These are phyloP conservation scores for Lydus trimaculatus DNA, from an alignment of 2,888 invertebrate genomes.

Conservation along the genomic window DNA sequence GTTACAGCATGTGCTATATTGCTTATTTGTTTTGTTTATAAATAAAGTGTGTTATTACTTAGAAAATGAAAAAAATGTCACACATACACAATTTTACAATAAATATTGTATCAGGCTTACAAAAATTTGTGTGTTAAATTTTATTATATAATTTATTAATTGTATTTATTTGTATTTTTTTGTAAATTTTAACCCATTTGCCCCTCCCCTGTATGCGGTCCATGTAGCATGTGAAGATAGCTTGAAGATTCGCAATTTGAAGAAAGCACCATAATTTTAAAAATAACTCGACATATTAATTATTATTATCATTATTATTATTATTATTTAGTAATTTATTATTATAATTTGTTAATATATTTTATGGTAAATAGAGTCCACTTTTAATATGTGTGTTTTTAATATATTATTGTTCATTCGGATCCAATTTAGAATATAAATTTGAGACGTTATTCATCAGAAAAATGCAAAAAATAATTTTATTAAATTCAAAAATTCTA, in stretches of 20 bases:
- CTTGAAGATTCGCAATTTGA: slow-evolving; percentile 61
- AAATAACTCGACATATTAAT: slow-evolving; percentile 51
- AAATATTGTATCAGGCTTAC: slow-evolving; percentile 59
- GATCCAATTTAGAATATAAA: slow-evolving; percentile 47
- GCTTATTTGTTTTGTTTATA: slow-evolving; percentile 13
- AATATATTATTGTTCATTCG: slow-evolving; percentile 52
- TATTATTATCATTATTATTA: slow-evolving; percentile 9
- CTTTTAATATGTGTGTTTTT: slow-evolving; percentile 42
- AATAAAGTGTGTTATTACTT: slow-evolving; percentile 8
- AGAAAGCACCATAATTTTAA: slow-evolving; percentile 59
- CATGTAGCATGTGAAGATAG: slow-evolving; percentile 62
- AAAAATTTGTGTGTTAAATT: slow-evolving; percentile 55
- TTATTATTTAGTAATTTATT: slow-evolving; percentile 24
- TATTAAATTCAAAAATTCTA: not conserved
- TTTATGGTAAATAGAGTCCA: slow-evolving; percentile 44
- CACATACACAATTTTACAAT: slow-evolving; percentile 57
- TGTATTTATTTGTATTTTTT: slow-evolving; percentile 31
- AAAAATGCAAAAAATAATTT: slow-evolving; percentile 41
- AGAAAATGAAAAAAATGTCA: slow-evolving; percentile 54
- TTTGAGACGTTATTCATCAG: slow-evolving; percentile 41
- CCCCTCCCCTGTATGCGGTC: slow-evolving; percentile 60
- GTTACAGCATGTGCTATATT: slow-evolving; percentile 38
- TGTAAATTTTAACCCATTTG: slow-evolving; percentile 57
- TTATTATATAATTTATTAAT: not conserved
- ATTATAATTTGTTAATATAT: slow-evolving; percentile 22